These are phyloP conservation scores for Chesias legatella DNA, from an alignment of 2,888 invertebrate species.

Conservation along the genomic window DNA sequence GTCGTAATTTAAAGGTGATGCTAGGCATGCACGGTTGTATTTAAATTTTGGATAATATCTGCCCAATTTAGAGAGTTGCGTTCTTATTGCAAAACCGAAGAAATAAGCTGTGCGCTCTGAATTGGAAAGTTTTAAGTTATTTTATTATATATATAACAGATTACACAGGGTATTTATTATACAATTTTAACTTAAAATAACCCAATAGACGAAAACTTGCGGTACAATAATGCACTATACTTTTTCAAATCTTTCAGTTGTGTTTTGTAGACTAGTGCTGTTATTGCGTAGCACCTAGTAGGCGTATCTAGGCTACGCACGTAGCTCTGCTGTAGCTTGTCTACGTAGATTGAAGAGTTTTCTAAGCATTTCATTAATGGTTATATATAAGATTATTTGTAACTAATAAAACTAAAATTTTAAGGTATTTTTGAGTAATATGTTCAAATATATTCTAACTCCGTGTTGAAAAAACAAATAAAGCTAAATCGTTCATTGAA, in stretches of 20 bases:
- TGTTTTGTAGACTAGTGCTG: conserved; percentile 13
- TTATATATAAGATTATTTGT: no score
- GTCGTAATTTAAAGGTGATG: conserved; percentile 41
- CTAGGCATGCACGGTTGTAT: conserved; percentile 40
- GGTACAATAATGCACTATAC: no score
- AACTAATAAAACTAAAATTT: no score
- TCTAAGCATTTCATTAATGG: no score
- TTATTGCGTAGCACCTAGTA: conserved; percentile 21
- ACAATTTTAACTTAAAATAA: no score
- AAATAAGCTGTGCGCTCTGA: conserved; percentile 6
- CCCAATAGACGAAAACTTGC: no score
- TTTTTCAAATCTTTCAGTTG: no score
- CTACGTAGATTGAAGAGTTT: conserved; percentile 6
- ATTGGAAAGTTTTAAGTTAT: conserved; percentile 21
- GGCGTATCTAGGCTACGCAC: conserved; percentile 20
- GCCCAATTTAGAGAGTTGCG: conserved; percentile 34
- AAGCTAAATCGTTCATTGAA: no score
- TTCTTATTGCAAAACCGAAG: conserved; percentile 29
- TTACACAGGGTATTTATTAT: background rate
- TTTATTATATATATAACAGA: conserved; percentile 8
- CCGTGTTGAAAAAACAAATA: no score
- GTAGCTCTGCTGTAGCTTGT: conserved; percentile 21
- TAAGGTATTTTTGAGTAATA: background rate
- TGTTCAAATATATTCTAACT: no score
- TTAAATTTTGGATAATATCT: conserved; percentile 42